Evolutionary conservation across 2,888 invertebrate species (phyloP).

Genomic region (Chloromyia formosa): DNA sequence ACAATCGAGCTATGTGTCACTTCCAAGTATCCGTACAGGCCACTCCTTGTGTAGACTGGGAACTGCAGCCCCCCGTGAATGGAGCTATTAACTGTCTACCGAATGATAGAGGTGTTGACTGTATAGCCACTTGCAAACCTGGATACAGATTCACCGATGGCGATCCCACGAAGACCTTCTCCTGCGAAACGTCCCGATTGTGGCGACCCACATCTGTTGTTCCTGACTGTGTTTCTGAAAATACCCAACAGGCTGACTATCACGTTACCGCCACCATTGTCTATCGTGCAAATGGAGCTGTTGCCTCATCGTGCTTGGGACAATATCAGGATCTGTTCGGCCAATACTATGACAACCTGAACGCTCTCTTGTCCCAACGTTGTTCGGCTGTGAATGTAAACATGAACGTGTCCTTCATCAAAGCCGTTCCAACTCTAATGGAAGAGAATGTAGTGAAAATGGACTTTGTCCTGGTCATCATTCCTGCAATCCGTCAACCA

Average conservation of each 20-base stretch:
- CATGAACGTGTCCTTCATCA: constrained; percentile 91
- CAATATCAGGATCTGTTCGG: constrained; percentile 86
- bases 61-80: constrained; percentile 86
- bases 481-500: constrained; percentile 88
- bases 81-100: constrained; percentile 88
- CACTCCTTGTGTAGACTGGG: constrained; percentile 95
- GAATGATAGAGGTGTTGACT: constrained; percentile 82
- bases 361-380: constrained; percentile 84
- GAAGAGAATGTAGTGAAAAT: constrained; percentile 91
- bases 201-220: constrained; percentile 92
- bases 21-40: constrained; percentile 95
- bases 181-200: constrained; percentile 80
- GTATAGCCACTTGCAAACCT: constrained; percentile 88
- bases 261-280: constrained; percentile 87
- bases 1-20: constrained; percentile 88
- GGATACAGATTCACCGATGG: constrained; percentile 93
- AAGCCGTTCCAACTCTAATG: constrained; percentile 79
- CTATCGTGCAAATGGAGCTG: constrained; percentile 90
- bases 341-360: constrained; percentile 82
- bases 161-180: constrained; percentile 85
- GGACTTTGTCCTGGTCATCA: constrained; percentile 87
- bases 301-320: constrained; percentile 81
- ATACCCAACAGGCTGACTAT: constrained; percentile 94
- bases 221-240: constrained; percentile 94
- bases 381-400: constrained; percentile 95